Percentiles rank a stretch among this genome's conserved stretches.
Conservation (phyloP, 2,797 vertebrate species). For the Danio jaintianensis region DNA sequence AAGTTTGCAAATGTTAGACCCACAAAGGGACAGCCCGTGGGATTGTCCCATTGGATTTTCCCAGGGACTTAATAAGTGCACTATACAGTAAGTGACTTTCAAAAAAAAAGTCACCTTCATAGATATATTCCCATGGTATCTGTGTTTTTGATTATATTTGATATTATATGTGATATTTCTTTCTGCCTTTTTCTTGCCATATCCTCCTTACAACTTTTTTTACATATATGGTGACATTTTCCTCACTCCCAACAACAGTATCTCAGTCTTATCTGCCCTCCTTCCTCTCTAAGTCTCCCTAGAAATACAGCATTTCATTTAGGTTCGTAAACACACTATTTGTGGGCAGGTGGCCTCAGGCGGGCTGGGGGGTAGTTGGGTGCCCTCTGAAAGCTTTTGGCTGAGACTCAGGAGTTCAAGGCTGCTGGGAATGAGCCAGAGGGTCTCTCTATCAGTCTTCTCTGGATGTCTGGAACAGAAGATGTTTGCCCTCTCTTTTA, state of each 20-base stretch:
- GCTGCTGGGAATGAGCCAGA: slow-evolving; percentile 27
- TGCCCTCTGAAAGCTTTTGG: slow-evolving; percentile 42
- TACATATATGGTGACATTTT: neutral
- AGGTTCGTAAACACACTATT: slow-evolving; percentile 34
- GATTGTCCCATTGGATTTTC: neutral
- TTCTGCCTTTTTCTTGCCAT: neutral
- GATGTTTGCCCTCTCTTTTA: slow-evolving; percentile 14
- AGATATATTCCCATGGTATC: neutral
- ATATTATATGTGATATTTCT: neutral
- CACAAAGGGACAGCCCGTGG: no score
- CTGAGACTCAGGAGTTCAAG: slow-evolving; percentile 24
- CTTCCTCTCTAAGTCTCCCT: slow-evolving; percentile 9
- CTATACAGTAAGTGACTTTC: neutral
- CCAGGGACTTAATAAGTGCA: neutral
- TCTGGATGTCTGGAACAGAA: slow-evolving; percentile 37
- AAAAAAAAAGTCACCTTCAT: neutral
- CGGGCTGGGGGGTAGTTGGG: neutral
- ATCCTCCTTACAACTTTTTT: neutral
- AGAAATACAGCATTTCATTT: slow-evolving; percentile 9
- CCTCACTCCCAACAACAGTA: neutral
- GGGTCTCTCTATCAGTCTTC: slow-evolving; percentile 22
- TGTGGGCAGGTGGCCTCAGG: slow-evolving; percentile 19
- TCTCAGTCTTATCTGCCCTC: neutral
- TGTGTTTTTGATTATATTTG: neutral
- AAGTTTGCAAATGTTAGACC: neutral